These are phyloP conservation scores for Ganaspis sp. DNA, from an alignment of 1,140 invertebrate species.

Conservation along the genomic window DNA sequence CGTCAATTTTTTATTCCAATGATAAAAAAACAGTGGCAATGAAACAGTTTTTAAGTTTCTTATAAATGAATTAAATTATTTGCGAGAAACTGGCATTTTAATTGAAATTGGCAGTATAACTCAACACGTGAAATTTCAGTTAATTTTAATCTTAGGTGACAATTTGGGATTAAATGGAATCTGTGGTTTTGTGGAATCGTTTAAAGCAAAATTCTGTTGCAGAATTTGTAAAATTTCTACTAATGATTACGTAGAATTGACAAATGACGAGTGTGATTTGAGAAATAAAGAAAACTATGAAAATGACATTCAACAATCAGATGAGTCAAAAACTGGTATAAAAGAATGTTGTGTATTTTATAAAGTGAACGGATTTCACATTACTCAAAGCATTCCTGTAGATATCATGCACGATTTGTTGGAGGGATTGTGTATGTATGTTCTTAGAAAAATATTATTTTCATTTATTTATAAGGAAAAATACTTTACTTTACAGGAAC, in stretches of 20 bases:
- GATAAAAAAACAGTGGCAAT: slow-evolving; percentile 1
- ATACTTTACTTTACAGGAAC: not conserved
- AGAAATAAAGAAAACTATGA: not conserved
- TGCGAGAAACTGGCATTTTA: not conserved
- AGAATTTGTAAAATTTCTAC: not conserved
- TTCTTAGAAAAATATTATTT: not conserved
- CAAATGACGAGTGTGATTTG: not conserved
- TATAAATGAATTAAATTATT: not conserved
- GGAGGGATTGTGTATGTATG: slow-evolving; percentile 4
- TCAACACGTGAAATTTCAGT: slow-evolving; percentile 8
- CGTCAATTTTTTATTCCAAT: not conserved
- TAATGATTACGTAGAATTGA: not conserved
- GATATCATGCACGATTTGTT: slow-evolving; percentile 11
- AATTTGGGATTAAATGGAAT: slow-evolving; percentile 33
- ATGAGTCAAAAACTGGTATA: not conserved
- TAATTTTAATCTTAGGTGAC: slow-evolving; percentile 9
- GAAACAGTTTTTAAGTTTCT: not conserved
- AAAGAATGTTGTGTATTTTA: not conserved
- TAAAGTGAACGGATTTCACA: not conserved
- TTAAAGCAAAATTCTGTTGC: slow-evolving; percentile 20
- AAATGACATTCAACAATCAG: not conserved
- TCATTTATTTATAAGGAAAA: slow-evolving; percentile 17
- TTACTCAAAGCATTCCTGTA: not conserved
- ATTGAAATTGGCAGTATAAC: not conserved
- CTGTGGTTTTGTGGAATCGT: slow-evolving; percentile 31